These are phyloP conservation scores for Microplitis demolitor DNA, from an alignment of 1,140 invertebrate genomes.

Conservation along the genomic window DNA sequence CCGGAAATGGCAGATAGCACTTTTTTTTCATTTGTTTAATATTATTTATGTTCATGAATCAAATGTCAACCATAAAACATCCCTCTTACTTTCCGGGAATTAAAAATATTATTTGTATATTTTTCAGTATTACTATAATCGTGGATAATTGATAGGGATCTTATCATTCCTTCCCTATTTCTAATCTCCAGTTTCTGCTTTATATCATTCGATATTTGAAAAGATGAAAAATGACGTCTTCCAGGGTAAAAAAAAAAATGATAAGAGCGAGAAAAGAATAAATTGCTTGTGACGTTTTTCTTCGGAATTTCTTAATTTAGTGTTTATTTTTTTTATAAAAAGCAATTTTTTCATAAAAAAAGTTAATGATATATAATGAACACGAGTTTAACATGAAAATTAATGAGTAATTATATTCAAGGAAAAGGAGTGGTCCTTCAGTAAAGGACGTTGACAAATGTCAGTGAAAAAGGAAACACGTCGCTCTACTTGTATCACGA, in stretches of 20 bases:
- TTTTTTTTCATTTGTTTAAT: too few species aligned
- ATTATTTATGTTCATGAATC: too few species aligned
- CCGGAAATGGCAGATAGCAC: too few species aligned
- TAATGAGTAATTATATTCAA: constrained; percentile 10
- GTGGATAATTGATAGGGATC: too few species aligned
- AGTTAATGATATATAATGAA: neutral
- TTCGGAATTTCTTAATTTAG: neutral
- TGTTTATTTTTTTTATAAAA: too few species aligned
- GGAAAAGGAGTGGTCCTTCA: constrained; percentile 11
- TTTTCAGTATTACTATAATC: too few species aligned
- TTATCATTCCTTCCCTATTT: too few species aligned
- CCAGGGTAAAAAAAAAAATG: neutral
- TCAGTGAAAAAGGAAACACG: constrained; percentile 6
- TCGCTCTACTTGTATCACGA: neutral
- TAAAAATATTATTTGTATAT: too few species aligned
- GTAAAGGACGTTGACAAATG: constrained; percentile 17
- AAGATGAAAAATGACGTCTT: neutral
- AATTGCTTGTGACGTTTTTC: neutral
- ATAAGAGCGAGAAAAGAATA: neutral
- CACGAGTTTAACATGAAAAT: neutral
- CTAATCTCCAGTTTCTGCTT: too few species aligned
- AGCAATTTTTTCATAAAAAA: neutral
- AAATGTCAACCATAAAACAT: too few species aligned
- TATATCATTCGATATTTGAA: neutral
- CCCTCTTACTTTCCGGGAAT: too few species aligned